Percentiles rank a stretch among this genome's conserved stretches.
Evolutionary conservation across 2,113 vertebrate species (phyloP).

Genomic region (Hirundichthys speculiger): DNA sequence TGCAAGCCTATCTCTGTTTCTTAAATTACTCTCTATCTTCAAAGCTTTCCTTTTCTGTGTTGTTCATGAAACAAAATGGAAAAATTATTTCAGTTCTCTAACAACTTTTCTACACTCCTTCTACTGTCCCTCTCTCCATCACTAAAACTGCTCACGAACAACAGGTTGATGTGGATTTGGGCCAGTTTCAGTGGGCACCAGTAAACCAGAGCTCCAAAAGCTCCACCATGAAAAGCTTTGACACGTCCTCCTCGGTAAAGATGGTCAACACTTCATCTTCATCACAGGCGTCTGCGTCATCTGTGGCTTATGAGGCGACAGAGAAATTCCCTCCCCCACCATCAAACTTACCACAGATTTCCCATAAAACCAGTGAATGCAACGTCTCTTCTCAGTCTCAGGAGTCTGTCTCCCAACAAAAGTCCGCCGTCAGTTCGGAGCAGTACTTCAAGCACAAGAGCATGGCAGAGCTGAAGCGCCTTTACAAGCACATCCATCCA

Average conservation of each 20-base stretch:
- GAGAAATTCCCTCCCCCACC: slow-evolving; percentile 81
- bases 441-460: slow-evolving; percentile 86
- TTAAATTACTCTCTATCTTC: not conserved
- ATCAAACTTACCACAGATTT: slow-evolving; percentile 69
- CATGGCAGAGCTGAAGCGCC: slow-evolving; percentile 84
- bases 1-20: not conserved
- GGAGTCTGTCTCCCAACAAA: slow-evolving; percentile 59
- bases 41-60: slow-evolving; percentile 1
- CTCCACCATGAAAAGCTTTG: slow-evolving; percentile 68
- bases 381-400: slow-evolving; percentile 76
- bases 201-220: slow-evolving; percentile 69
- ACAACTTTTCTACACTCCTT: slow-evolving; percentile 22
- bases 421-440: slow-evolving; percentile 74
- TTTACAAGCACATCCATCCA: slow-evolving; percentile 87
- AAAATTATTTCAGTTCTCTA: not conserved
- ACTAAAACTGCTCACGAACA: slow-evolving; percentile 19
- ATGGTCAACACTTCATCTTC: slow-evolving; percentile 55
- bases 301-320: slow-evolving; percentile 55
- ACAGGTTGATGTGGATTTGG: slow-evolving; percentile 85
- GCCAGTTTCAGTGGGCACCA: slow-evolving; percentile 83
- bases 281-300: slow-evolving; percentile 58
- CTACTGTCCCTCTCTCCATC: slow-evolving; percentile 54
- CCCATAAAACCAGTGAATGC: slow-evolving; percentile 68
- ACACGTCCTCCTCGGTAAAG: slow-evolving; percentile 64
- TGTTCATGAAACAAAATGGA: not conserved